Conservation (phyloP, 1,140 invertebrate species). For the Melanaphis sacchari region DNA sequence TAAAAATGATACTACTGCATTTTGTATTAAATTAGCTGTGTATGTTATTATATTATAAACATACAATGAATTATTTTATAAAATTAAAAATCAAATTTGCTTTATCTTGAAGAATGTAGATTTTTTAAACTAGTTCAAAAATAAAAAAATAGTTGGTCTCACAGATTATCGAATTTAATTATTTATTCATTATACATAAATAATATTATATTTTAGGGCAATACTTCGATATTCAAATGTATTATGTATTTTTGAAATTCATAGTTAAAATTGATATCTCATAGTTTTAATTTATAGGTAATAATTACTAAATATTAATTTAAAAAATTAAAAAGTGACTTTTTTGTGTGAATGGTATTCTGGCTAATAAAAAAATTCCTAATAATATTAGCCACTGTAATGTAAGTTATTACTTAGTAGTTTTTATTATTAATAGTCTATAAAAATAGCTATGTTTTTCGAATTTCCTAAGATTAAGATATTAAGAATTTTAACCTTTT, state of each 20-base stretch:
- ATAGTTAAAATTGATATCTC: background rate
- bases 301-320: background rate
- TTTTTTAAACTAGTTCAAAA: too few relatives aligned
- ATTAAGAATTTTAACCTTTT: background rate
- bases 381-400: background rate
- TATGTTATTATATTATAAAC: background rate
- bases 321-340: background rate
- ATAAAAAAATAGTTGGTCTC: background rate
- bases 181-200: background rate
- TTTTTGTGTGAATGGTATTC: background rate
- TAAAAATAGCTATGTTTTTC: background rate
- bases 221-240: too few relatives aligned
- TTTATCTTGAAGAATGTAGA: background rate
- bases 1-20: background rate
- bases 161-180: background rate
- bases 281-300: background rate
- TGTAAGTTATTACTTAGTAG: background rate
- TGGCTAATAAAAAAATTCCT: background rate
- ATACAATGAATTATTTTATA: background rate
- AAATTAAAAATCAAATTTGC: background rate
- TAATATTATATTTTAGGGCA: background rate
- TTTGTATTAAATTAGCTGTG: background rate
- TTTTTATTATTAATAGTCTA: background rate
- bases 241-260: background rate
- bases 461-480: background rate